A percentile compares a stretch with the other conserved stretches of the same genome.
Conservation (phyloP, 2,888 invertebrate species). For the Brachyptera putata region DNA sequence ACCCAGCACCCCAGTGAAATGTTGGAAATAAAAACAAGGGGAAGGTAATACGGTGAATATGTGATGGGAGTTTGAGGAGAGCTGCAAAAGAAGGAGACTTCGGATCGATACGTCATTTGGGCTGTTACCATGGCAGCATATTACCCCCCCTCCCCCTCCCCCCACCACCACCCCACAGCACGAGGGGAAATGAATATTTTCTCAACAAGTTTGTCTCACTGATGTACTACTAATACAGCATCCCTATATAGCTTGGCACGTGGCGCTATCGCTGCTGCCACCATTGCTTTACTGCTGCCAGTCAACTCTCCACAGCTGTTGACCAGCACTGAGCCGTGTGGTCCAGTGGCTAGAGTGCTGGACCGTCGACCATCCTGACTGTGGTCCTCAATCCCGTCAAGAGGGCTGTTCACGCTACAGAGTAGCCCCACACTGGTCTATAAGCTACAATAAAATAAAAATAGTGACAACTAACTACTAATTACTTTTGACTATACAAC, state of each 20-base stretch:
- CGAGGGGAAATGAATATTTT: constrained; percentile 30
- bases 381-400: too few relatives aligned
- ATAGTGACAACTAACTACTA: too few relatives aligned
- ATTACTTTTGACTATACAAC: too few relatives aligned
- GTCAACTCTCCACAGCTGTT: too few relatives aligned
- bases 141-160: constrained; percentile 29
- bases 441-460: too few relatives aligned
- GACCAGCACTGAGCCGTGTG: too few relatives aligned
- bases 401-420: too few relatives aligned
- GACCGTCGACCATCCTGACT: too few relatives aligned
- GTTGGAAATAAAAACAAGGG: constrained; percentile 44
- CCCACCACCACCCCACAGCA: constrained; percentile 22
- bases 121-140: constrained; percentile 51
- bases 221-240: constrained; percentile 20
- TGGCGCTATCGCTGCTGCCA: neutral
- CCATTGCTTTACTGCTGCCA: neutral
- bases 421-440: too few relatives aligned
- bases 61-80: constrained; percentile 42
- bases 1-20: constrained; percentile 34
- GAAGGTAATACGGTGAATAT: constrained; percentile 50
- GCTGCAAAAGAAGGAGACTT: constrained; percentile 32
- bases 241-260: neutral
- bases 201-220: constrained; percentile 30
- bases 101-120: constrained; percentile 52
- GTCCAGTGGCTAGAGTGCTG: too few relatives aligned